Evolutionary conservation across 2,888 invertebrate species (phyloP), one percentile per base, ranked within the genome.

Genomic region (Ptilodon capucinus): DNA sequence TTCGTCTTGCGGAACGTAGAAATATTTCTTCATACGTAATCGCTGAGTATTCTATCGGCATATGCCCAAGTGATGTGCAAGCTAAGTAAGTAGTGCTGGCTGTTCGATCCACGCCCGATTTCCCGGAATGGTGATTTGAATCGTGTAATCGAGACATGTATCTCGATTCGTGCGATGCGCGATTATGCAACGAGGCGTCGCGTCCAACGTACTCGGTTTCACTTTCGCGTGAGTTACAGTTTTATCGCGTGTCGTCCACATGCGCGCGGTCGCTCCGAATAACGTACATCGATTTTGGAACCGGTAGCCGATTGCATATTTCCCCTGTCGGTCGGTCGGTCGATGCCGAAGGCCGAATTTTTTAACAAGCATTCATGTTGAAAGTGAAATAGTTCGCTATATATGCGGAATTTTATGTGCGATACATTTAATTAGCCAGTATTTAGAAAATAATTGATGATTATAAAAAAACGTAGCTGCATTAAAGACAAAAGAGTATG

Each of bases 201-300:
- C 74, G 71, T 71, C 67, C 71, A 70, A 71, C 72, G 76, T 78
- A 28, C 43, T 73, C 62, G 68, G 84, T 88, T 88, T 89, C 90
- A 89, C 89, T 89, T 89, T 89, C 81, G 72, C 74, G 75, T 84
- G 81, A 84, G 79, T 81, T 86, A 86, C 79, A 73, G 76, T 84
- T 84, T 80, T 67, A 57, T 58, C 55, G 72, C 60, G 61, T 64
- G 65, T 68, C 72, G 64, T 61, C 63, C 46, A 47, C 61, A 67
- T 53, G 49, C 51, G n/a, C 13, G 38, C 3, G 2, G 48, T n/a
- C 60, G 72, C 61, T 67, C 60, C 64, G 56, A 65, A 67, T 68
- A 47, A 54, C 63, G 41, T 44, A 48, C 57, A 58, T 68, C 45
- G 57, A 64, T 75, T 79, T 74, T 64, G 62, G 67, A 77, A 78